phyloP scores from a whole-genome alignment of 2,113 vertebrate genomes.

The cattle (Bos taurus) region DNA sequence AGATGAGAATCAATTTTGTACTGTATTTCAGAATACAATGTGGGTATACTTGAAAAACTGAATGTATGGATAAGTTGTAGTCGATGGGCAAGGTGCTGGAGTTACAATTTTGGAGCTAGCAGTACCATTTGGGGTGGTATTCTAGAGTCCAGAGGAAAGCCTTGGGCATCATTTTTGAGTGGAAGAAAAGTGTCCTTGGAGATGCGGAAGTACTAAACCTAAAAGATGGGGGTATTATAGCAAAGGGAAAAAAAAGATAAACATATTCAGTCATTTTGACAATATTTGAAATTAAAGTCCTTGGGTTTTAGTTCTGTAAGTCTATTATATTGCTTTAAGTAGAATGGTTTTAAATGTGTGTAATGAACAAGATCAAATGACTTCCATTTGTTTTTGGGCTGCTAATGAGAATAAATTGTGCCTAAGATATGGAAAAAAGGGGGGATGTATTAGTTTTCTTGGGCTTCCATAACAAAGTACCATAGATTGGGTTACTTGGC shows the following conservation, averaged over 20 bases:
- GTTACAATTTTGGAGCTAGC: not conserved
- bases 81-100: not conserved
- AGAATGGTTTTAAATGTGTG: not conserved
- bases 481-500: not conserved
- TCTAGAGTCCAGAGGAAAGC: not conserved
- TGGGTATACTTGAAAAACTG: not conserved
- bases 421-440: not conserved
- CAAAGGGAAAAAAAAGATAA: not conserved
- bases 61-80: not conserved
- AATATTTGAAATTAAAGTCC: not conserved
- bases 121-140: not conserved
- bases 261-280: not conserved
- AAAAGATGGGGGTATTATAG: not conserved
- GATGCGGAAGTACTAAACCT: not conserved
- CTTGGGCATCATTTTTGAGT: not conserved
- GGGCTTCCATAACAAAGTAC: not conserved
- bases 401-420: not conserved
- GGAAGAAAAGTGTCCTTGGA: not conserved
- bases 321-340: not conserved
- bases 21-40: not conserved
- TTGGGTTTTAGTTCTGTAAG: not conserved
- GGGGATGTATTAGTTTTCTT: not conserved
- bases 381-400: not conserved
- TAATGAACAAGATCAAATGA: not conserved
- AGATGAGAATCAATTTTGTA: not conserved